These are phyloP conservation scores for Idaea straminata DNA, from an alignment of 2,888 invertebrate species.

Conservation along the genomic window DNA sequence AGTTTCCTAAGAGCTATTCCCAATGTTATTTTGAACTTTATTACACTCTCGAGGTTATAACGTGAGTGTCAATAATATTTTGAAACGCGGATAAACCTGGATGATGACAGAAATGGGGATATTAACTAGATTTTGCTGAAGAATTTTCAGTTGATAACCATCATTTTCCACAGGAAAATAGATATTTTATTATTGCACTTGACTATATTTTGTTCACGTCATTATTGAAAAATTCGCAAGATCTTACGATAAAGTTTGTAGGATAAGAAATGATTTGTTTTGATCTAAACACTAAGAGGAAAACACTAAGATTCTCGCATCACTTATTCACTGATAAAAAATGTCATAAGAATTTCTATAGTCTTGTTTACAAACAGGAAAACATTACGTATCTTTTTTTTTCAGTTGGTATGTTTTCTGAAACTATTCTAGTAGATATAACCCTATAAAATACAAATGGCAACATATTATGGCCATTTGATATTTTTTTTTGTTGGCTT, in stretches of 20 bases:
- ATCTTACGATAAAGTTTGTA: background rate
- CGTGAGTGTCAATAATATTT: background rate
- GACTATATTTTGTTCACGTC: too few species aligned
- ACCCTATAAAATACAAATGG: too few species aligned
- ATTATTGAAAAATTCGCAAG: background rate
- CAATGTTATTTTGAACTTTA: background rate
- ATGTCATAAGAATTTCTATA: background rate
- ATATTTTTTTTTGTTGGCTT: too few species aligned
- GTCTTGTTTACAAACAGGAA: background rate
- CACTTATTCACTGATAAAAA: background rate
- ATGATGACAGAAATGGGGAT: background rate
- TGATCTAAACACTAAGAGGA: background rate
- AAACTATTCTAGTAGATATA: background rate
- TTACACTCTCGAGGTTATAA: background rate
- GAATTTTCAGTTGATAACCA: background rate
- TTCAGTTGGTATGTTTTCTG: background rate
- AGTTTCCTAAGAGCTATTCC: slow-evolving; percentile 11
- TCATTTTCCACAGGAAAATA: background rate
- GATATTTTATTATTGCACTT: background rate
- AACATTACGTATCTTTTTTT: background rate
- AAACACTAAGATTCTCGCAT: background rate
- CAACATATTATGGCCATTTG: too few species aligned
- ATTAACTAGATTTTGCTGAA: background rate
- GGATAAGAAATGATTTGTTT: background rate
- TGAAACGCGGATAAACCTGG: background rate